Evolutionary conservation across 1,140 invertebrate species (phyloP).

Genomic region (Brachionus calyciflorus): DNA sequence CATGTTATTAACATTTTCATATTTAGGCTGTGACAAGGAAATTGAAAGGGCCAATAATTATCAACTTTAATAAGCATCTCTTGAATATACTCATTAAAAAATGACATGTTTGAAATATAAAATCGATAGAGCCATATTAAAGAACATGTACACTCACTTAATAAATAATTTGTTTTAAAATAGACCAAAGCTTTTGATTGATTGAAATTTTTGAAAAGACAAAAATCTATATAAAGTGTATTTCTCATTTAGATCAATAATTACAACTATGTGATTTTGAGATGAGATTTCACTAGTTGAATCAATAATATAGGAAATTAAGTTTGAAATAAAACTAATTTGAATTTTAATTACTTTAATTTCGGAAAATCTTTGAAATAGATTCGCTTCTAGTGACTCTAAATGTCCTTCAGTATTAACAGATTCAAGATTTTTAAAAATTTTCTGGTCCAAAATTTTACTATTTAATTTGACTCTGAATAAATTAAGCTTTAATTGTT

Average conservation of each 20-base stretch:
- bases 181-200: background rate
- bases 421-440: too few species aligned
- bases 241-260: background rate
- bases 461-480: too few species aligned
- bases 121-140: background rate
- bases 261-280: background rate
- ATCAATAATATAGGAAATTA: background rate
- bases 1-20: background rate
- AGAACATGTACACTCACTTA: background rate
- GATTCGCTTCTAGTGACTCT: too few species aligned
- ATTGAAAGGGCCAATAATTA: background rate
- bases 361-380: too few species aligned
- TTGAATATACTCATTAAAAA: background rate
- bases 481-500: background rate
- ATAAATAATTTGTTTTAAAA: background rate
- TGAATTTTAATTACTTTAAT: too few species aligned
- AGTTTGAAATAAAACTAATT: background rate
- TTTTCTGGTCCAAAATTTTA: too few species aligned
- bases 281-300: background rate
- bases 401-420: too few species aligned
- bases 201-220: background rate
- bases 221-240: background rate
- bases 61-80: background rate
- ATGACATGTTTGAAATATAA: background rate
- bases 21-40: background rate